Percentiles rank a stretch among this genome's conserved stretches.
phyloP scores from a whole-genome alignment of 2,113 vertebrate genomes.

The Microcebus ravelobensis region DNA sequence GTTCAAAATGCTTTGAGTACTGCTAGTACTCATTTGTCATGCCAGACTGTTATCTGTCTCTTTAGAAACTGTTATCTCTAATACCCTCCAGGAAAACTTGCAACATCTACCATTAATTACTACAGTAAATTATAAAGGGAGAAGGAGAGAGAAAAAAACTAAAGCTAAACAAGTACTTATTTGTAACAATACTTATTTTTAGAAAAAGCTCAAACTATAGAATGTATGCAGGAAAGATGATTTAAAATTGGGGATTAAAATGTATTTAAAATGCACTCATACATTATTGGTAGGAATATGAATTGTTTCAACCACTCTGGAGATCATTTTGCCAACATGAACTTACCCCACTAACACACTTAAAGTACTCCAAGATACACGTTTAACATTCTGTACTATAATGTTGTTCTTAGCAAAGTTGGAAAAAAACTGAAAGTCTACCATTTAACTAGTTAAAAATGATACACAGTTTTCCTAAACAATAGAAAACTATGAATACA shows the following conservation, averaged over 20 bases:
- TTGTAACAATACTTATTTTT: neutral
- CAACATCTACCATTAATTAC: neutral
- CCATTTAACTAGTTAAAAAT: slow-evolving; percentile 15
- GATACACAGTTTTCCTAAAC: neutral
- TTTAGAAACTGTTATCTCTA: slow-evolving; percentile 16
- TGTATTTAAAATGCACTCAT: neutral
- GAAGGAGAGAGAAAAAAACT: neutral
- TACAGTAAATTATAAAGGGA: neutral
- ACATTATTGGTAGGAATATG: neutral
- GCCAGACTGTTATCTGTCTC: neutral
- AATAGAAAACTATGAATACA: neutral
- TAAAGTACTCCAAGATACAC: neutral
- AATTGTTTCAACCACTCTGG: neutral
- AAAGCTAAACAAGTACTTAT: neutral
- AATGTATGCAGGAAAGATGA: neutral
- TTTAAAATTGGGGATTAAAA: neutral
- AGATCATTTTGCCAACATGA: neutral
- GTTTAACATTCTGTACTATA: neutral
- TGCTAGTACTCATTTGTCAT: neutral
- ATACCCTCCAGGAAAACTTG: neutral
- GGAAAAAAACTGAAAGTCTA: neutral
- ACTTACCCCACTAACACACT: neutral
- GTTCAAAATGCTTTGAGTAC: slow-evolving; percentile 27
- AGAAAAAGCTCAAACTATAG: slow-evolving; percentile 36
- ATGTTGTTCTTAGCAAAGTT: neutral